phyloP scores from a whole-genome alignment of 2,113 vertebrate species.

The Gallinago media region DNA sequence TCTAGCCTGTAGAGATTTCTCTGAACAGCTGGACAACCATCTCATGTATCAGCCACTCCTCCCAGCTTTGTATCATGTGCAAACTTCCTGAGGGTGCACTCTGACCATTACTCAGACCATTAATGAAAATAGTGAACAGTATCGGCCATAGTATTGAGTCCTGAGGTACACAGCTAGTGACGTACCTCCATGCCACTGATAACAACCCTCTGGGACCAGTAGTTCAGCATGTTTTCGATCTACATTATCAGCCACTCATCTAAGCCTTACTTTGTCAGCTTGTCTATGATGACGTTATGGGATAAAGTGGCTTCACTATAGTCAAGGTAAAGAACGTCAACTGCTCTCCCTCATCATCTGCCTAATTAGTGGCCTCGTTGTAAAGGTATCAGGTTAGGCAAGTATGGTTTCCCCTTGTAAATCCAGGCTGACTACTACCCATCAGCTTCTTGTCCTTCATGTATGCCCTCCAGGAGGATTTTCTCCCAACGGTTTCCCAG shows the following conservation, averaged over 20 bases:
- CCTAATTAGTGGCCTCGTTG: background rate
- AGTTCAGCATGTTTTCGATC: background rate
- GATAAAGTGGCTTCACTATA: background rate
- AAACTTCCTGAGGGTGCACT: background rate
- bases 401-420: background rate
- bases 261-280: background rate
- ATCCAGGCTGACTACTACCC: background rate
- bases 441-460: background rate
- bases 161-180: background rate
- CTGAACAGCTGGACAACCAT: background rate
- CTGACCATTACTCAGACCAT: background rate
- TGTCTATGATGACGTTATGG: background rate
- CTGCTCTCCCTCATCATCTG: background rate
- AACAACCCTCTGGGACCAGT: background rate
- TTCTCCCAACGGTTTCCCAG: background rate
- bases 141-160: background rate
- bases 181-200: background rate
- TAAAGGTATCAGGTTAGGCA: background rate
- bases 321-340: background rate
- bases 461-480: background rate
- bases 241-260: background rate
- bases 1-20: background rate
- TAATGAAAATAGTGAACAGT: background rate
- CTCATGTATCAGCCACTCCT: background rate
- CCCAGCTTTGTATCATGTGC: background rate